Evolutionary conservation across 2,797 vertebrate species (phyloP), one percentile per base, ranked within the genome.

Genomic region (Todus mexicanus): DNA sequence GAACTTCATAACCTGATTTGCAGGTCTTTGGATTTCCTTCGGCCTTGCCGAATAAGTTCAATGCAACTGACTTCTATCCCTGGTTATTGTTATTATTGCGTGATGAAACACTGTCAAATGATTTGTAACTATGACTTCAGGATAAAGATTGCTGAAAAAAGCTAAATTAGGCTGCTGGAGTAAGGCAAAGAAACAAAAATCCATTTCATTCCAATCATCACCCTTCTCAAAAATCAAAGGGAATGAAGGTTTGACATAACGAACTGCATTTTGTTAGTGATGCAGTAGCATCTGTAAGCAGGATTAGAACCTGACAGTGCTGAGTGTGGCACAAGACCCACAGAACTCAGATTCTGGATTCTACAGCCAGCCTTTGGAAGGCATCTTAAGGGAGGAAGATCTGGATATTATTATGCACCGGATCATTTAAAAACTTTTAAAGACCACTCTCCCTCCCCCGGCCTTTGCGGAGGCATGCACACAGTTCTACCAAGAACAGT

Each of bases 351-450:
- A 23, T 91, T 77, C 90, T 60, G 29, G 25, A 40, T 54, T 56
- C 59, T 35, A 50, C 84, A 65, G 54, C 11, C 38, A 12, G 51
- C n/a, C 16, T 69, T 68, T 22, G 31, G 80, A 63, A 37, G 11
- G 20, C 10, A 56, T 2, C 6, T 29, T 37, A 70, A 19, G 27
- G 27, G 61, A 71, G 20, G 50, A 69, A 85, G 20, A 64, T n/a
- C 1, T 61, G 42, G 42, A 18, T 38, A 26, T 57, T 63, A 33
- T 47, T 61, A 40, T 8, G 15, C 40, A 22, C 50, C 21, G 18
- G 9, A 80, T 80, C 59, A 45, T 87, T 40, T 8, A 22, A 29
- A 85, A 94, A 93, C 73, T 96, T 95, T 87, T 51, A 61, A 56
- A 78, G 66, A 27, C 31, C 40, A 64, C 21, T 59, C 7, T 3